A percentile compares a stretch with the other conserved stretches of the same genome.
phyloP scores from a whole-genome alignment of 2,113 vertebrate species.

The Myrmecobius fasciatus region DNA sequence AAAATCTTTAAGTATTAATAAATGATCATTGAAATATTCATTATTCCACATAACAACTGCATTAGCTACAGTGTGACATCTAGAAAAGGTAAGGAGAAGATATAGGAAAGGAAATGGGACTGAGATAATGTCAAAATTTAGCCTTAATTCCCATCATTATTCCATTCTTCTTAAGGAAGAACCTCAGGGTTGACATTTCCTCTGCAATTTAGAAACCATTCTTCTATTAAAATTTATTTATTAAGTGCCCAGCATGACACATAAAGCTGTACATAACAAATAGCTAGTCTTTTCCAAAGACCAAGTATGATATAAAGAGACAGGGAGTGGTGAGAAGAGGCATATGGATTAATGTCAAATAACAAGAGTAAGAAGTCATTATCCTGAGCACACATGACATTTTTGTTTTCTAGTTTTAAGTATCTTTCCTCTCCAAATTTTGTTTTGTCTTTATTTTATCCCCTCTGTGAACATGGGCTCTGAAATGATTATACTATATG shows the following conservation, averaged over 20 bases:
- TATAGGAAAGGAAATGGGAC: slow-evolving; percentile 37
- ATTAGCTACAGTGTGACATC: slow-evolving; percentile 50
- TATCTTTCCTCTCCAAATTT: slow-evolving; percentile 46
- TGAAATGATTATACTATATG: background rate
- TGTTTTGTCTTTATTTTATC: slow-evolving; percentile 6
- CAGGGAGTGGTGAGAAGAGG: slow-evolving; percentile 40
- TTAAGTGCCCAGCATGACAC: slow-evolving; percentile 64
- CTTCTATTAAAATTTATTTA: slow-evolving; percentile 71
- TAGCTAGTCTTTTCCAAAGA: slow-evolving; percentile 60
- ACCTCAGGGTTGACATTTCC: slow-evolving; percentile 60
- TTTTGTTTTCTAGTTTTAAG: slow-evolving; percentile 60
- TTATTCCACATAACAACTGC: slow-evolving; percentile 58
- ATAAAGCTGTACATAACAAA: slow-evolving; percentile 46
- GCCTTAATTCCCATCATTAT: slow-evolving; percentile 48
- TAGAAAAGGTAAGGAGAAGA: slow-evolving; percentile 36
- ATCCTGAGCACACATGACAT: slow-evolving; percentile 71
- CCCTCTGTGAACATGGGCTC: slow-evolving; percentile 4
- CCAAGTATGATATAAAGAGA: slow-evolving; percentile 29
- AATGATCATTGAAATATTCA: slow-evolving; percentile 52
- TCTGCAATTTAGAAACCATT: slow-evolving; percentile 62
- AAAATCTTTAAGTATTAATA: slow-evolving; percentile 54
- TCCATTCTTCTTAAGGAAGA: slow-evolving; percentile 43
- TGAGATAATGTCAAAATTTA: slow-evolving; percentile 50
- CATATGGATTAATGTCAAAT: slow-evolving; percentile 69
- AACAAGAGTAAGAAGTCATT: slow-evolving; percentile 57